These are phyloP conservation scores for Lithosia quadra DNA, from an alignment of 2,888 invertebrate species.

Conservation along the genomic window DNA sequence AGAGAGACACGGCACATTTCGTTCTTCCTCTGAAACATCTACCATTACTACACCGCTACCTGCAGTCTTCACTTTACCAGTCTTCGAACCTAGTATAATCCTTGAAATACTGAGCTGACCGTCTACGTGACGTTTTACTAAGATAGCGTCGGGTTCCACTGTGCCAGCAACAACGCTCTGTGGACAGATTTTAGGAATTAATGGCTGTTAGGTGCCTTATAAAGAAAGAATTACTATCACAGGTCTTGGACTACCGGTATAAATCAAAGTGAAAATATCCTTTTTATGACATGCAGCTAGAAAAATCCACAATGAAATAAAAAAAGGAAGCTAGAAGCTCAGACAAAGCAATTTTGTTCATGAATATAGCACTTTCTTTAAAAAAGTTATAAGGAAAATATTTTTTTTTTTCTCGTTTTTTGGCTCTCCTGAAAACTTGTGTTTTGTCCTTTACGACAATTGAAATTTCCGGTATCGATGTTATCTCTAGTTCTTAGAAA, in stretches of 20 bases:
- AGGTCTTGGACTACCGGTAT: neutral
- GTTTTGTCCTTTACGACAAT: no score
- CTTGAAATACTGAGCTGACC: slow-evolving; percentile 78
- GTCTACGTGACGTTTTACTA: slow-evolving; percentile 82
- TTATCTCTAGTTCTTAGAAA: no score
- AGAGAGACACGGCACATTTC: slow-evolving; percentile 83
- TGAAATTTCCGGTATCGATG: no score
- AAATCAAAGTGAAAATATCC: no score
- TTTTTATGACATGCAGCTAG: no score
- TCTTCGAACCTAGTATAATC: slow-evolving; percentile 85
- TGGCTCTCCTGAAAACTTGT: no score
- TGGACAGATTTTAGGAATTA: slow-evolving; percentile 27
- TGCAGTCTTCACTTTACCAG: slow-evolving; percentile 76
- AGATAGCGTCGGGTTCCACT: slow-evolving; percentile 92
- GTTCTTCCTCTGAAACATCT: slow-evolving; percentile 73
- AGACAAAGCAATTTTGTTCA: no score
- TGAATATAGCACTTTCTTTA: no score
- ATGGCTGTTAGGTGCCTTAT: neutral
- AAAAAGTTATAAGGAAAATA: no score
- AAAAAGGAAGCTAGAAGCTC: no score
- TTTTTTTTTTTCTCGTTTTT: no score
- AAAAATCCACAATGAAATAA: no score
- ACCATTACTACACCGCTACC: slow-evolving; percentile 74
- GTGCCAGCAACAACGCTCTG: slow-evolving; percentile 93
- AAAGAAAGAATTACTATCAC: neutral